These are phyloP conservation scores for Orchesella cincta DNA, from an alignment of 1,140 invertebrate genomes.

Conservation along the genomic window DNA sequence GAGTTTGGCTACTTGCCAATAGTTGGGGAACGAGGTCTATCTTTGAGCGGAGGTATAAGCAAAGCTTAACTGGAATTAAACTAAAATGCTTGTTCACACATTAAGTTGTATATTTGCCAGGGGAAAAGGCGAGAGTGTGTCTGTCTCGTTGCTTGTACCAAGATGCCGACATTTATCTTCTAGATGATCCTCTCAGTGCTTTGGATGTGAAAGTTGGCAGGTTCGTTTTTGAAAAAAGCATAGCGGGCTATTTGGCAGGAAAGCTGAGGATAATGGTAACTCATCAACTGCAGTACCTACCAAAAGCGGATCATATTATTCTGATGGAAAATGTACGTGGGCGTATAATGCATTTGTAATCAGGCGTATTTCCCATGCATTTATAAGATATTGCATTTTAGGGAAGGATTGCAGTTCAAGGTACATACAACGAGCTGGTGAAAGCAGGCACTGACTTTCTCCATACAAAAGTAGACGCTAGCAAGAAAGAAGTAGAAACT, in stretches of 20 bases:
- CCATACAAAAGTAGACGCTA: no score
- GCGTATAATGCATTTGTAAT: no score
- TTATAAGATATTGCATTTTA: no score
- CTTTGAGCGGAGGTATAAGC: constrained; percentile 55
- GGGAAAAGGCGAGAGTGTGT: constrained; percentile 65
- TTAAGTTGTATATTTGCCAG: no score
- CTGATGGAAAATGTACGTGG: constrained; percentile 70
- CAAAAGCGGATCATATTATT: constrained; percentile 72
- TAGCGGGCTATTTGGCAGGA: constrained; percentile 35
- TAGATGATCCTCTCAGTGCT: constrained; percentile 63
- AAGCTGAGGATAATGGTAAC: constrained; percentile 70
- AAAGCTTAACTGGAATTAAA: background rate
- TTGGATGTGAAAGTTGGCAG: constrained; percentile 60
- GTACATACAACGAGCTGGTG: constrained; percentile 62
- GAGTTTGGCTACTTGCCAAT: background rate
- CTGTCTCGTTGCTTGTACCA: constrained; percentile 56
- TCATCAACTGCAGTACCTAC: constrained; percentile 80
- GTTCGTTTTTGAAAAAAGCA: constrained; percentile 59
- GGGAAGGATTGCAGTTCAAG: constrained; percentile 62
- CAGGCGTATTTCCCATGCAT: no score
- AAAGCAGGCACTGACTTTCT: constrained; percentile 67
- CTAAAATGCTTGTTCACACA: background rate
- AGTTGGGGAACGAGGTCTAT: constrained; percentile 1
- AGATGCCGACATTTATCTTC: constrained; percentile 59
- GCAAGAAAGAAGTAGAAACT: no score